These are phyloP conservation scores for Prosopocoilus inquinatus DNA, from an alignment of 2,888 invertebrate genomes.

Conservation along the genomic window DNA sequence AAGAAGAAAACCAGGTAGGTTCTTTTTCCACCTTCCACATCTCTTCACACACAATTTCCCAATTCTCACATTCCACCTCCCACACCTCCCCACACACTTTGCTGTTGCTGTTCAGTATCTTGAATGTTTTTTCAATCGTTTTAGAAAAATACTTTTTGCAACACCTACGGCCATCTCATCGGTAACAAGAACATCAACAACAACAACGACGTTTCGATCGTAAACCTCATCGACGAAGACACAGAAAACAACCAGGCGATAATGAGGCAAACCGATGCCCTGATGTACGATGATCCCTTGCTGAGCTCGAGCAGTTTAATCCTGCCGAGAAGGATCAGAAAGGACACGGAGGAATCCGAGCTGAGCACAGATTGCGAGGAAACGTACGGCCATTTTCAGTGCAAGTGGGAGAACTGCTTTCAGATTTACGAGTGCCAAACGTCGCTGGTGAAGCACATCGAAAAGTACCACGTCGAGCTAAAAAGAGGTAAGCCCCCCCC, in stretches of 20 bases:
- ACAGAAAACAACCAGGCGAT: slow-evolving; percentile 48
- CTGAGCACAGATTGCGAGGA: slow-evolving; percentile 18
- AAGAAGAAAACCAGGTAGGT: slow-evolving; percentile 17
- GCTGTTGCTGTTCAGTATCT: not conserved
- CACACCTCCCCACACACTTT: not conserved
- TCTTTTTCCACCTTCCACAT: not conserved
- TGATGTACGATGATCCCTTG: slow-evolving; percentile 44
- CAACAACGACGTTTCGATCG: slow-evolving; percentile 32
- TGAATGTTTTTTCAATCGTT: not conserved
- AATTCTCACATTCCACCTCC: not conserved
- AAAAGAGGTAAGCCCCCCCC: slow-evolving; percentile 59
- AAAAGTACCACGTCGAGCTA: slow-evolving; percentile 83
- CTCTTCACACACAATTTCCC: not conserved
- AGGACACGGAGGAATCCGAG: slow-evolving; percentile 11
- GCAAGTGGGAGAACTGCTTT: slow-evolving; percentile 86
- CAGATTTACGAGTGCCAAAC: slow-evolving; percentile 76
- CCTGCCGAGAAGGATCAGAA: slow-evolving; percentile 21
- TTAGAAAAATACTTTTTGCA: slow-evolving; percentile 5
- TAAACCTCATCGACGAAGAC: slow-evolving; percentile 8
- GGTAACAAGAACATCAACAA: slow-evolving; percentile 36
- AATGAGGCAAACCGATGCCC: slow-evolving; percentile 49
- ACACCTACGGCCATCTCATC: slow-evolving; percentile 41
- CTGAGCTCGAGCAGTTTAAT: slow-evolving; percentile 33
- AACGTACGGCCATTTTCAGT: slow-evolving; percentile 51
- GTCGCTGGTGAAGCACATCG: slow-evolving; percentile 79